These are phyloP conservation scores for Panulirus ornatus DNA, from an alignment of 1,140 invertebrate species.

Conservation along the genomic window DNA sequence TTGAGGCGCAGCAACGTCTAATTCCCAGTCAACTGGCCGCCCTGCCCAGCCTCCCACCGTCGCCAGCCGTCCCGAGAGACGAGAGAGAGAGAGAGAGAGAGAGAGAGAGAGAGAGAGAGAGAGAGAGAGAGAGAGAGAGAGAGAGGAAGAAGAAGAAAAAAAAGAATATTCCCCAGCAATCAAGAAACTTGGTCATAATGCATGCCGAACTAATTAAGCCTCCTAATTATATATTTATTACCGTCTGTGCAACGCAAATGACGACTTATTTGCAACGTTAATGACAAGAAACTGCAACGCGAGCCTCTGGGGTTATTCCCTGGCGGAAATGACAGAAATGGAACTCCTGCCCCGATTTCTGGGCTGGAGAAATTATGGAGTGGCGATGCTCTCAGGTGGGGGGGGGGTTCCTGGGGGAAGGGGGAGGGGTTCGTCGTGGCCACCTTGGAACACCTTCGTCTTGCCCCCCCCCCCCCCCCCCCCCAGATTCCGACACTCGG, in stretches of 20 bases:
- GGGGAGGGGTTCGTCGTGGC: neutral
- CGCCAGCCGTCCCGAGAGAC: too few relatives aligned
- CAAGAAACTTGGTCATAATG: slow-evolving; percentile 65
- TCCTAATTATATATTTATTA: slow-evolving; percentile 67
- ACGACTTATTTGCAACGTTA: slow-evolving; percentile 65
- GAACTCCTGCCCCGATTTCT: slow-evolving; percentile 26
- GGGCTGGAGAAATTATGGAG: slow-evolving; percentile 12
- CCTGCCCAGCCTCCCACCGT: too few relatives aligned
- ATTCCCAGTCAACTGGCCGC: neutral
- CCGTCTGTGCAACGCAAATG: slow-evolving; percentile 64
- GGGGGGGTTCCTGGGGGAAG: too few relatives aligned
- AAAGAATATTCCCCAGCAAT: slow-evolving; percentile 45
- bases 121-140: neutral
- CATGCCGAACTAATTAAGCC: slow-evolving; percentile 65
- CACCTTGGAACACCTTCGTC: too few relatives aligned
- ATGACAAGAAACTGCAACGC: slow-evolving; percentile 66
- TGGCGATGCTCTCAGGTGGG: neutral
- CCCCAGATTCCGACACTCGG: neutral
- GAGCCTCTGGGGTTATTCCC: slow-evolving; percentile 37
- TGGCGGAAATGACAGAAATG: slow-evolving; percentile 36
- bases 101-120: neutral
- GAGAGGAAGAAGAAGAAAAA: neutral
- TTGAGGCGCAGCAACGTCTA: neutral
- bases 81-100: neutral
- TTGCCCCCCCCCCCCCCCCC: neutral